phyloP scores from a whole-genome alignment of 2,797 vertebrate species.

The Phataginus tetradactyla region DNA sequence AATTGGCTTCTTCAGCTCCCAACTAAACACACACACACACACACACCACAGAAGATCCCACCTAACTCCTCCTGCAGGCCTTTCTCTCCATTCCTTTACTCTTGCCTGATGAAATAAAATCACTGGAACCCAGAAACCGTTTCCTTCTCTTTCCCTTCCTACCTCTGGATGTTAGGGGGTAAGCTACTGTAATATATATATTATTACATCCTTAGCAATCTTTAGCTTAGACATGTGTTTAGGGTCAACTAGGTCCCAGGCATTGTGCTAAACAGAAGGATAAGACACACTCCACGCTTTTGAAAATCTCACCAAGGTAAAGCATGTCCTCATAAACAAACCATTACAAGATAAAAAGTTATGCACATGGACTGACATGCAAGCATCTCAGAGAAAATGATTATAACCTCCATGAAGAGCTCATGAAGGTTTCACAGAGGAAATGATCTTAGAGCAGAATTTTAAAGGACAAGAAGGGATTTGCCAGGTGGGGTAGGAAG shows the following conservation, averaged over 20 bases:
- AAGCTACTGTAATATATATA: background rate
- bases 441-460: background rate
- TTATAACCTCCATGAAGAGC: background rate
- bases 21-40: background rate
- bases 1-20: background rate
- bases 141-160: background rate
- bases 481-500: background rate
- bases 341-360: background rate
- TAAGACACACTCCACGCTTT: background rate
- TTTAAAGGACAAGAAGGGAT: background rate
- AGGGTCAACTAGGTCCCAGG: background rate
- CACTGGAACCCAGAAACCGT: background rate
- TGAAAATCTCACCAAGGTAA: background rate
- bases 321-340: background rate
- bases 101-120: background rate
- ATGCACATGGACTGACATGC: fast-evolving
- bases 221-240: background rate
- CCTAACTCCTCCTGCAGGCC: background rate
- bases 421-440: background rate
- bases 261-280: background rate
- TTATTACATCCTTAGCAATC: background rate
- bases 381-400: background rate
- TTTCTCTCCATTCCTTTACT: background rate
- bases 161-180: background rate
- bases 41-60: background rate